These are phyloP conservation scores for Camponotus floridanus DNA, from an alignment of 1,140 invertebrate genomes.

Conservation along the genomic window DNA sequence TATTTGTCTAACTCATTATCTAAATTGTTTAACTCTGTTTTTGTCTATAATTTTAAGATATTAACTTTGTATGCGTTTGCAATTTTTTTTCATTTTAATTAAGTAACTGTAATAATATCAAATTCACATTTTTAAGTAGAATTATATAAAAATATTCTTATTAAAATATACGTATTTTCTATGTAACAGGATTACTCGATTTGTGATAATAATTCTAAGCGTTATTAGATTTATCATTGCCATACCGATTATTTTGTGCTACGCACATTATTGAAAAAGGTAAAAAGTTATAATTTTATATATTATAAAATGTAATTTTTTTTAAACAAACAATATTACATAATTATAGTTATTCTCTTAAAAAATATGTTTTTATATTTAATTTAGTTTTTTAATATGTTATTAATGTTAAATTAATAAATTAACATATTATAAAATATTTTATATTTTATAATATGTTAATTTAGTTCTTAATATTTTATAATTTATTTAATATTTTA, in stretches of 20 bases:
- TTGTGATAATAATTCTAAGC: too few relatives aligned
- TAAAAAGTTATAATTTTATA: slow-evolving; percentile 65
- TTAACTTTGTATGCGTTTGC: background rate
- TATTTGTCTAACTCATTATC: background rate
- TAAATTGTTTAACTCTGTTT: background rate
- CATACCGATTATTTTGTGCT: slow-evolving; percentile 75
- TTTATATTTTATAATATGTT: too few relatives aligned
- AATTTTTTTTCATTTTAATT: background rate
- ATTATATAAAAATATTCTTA: too few relatives aligned
- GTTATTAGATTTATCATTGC: slow-evolving; percentile 61
- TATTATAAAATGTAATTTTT: too few relatives aligned
- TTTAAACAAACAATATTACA: background rate
- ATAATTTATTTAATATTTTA: too few relatives aligned
- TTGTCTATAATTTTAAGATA: background rate
- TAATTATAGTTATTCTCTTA: background rate
- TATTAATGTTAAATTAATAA: too few relatives aligned
- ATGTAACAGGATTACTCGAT: too few relatives aligned
- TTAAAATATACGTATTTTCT: too few relatives aligned
- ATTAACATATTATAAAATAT: too few relatives aligned
- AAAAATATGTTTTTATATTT: slow-evolving; percentile 21
- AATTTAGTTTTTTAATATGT: slow-evolving; percentile 3
- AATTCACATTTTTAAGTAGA: too few relatives aligned
- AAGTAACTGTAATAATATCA: too few relatives aligned
- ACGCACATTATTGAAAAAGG: slow-evolving; percentile 81
- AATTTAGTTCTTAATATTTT: too few relatives aligned